Evolutionary conservation across 2,888 invertebrate species (phyloP).

Genomic region (Troides aeacus): DNA sequence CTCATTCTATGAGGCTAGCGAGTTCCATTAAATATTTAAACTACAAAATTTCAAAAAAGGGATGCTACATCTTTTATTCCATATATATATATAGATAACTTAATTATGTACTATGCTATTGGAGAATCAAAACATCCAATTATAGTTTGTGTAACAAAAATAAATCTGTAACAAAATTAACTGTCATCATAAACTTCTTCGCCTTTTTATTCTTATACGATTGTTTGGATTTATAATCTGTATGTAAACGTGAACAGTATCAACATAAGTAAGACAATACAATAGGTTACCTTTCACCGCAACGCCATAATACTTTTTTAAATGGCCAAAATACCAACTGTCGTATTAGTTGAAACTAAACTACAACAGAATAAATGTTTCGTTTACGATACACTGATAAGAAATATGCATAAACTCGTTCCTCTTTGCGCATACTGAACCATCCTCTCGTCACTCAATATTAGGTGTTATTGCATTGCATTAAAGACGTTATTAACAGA

Average conservation of each 20-base stretch:
- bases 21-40: too few relatives aligned
- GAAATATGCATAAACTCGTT: constrained; percentile 26
- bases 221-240: not conserved
- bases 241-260: not conserved
- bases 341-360: constrained; percentile 16
- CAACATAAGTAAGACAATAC: not conserved
- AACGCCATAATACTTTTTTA: not conserved
- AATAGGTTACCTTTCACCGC: not conserved
- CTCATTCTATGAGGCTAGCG: too few relatives aligned
- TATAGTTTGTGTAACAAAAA: too few relatives aligned
- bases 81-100: too few relatives aligned
- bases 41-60: too few relatives aligned
- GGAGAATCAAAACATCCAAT: too few relatives aligned
- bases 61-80: too few relatives aligned
- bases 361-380: constrained; percentile 17
- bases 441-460: not conserved
- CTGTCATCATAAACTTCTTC: too few relatives aligned
- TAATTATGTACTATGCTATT: too few relatives aligned
- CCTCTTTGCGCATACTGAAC: constrained; percentile 14
- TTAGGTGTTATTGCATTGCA: not conserved
- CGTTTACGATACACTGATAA: constrained; percentile 21
- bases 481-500: constrained; percentile 10
- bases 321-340: constrained; percentile 8
- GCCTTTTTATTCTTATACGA: not conserved
- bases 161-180: too few relatives aligned